Percentiles rank a stretch among this genome's conserved stretches.
phyloP scores from a whole-genome alignment of 2,797 vertebrate genomes.

The Diplodus puntazzo region DNA sequence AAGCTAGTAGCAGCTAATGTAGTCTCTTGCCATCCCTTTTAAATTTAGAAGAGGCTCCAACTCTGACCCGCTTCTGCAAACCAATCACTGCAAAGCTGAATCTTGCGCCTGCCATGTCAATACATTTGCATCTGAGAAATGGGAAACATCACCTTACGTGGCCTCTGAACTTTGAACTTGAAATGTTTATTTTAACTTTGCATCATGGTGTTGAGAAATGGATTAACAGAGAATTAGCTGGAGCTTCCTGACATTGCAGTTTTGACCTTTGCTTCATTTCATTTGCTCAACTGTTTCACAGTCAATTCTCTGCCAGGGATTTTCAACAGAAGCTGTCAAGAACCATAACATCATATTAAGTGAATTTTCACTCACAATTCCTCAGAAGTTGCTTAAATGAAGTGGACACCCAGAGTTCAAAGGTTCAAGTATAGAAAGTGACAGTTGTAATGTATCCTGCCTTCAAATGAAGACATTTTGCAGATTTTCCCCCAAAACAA shows the following conservation, averaged over 20 bases:
- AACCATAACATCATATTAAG: background rate
- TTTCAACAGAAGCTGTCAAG: background rate
- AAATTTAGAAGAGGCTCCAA: background rate
- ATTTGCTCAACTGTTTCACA: conserved; percentile 10
- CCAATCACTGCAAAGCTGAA: background rate
- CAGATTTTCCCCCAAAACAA: background rate
- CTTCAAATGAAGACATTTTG: background rate
- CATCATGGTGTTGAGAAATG: conserved; percentile 16
- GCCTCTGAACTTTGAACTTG: conserved; percentile 35
- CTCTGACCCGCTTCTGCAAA: background rate
- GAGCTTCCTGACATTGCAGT: background rate
- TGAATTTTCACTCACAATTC: background rate
- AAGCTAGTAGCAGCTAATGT: background rate
- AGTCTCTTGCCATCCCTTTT: background rate
- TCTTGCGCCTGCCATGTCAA: background rate
- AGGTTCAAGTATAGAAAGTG: background rate
- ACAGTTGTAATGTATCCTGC: background rate
- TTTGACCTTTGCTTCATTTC: conserved; percentile 40
- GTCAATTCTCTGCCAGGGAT: background rate
- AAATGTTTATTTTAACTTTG: conserved; percentile 20
- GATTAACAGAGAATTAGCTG: background rate
- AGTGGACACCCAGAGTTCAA: too few relatives aligned
- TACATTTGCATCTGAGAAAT: background rate
- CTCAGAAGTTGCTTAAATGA: background rate
- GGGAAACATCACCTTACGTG: background rate